Base-by-base conservation (phyloP, 2,113 vertebrate species). In the Penelope pileata region DNA sequence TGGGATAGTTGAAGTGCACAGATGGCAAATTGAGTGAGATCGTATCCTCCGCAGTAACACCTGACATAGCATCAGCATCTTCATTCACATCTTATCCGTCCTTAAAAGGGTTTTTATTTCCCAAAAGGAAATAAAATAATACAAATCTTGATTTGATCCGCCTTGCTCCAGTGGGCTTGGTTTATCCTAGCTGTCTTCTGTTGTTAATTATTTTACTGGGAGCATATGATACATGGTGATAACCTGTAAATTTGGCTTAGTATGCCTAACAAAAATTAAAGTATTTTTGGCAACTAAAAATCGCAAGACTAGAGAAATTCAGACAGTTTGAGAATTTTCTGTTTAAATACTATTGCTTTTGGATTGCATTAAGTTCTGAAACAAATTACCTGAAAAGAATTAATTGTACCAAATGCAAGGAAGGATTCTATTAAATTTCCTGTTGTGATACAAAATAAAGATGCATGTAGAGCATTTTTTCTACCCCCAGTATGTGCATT, bases 51-150 rank as follows among this genome's bases (percentile, higher is more conserved):
- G 1, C 40, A 43, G 43, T 42, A 26, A 59, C 26, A 53, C 5
- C 19, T 85, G 34, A 29, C 0, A 0, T 4, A 23, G 11, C 3
- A 5, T 5, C 23, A 67, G 51, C 51, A 51, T 6, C 34, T 74
- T 67, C 38, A 27, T 53, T 74, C 42, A 24, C 40, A 14, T 66
- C 48, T 63, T 21, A 29, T 7, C 36, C 24, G 34, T 66, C 38
- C 34, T 45, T 45, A n/a, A 58, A 56, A 58, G 32, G 54, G 32
- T 58, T 58, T n/a, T 58, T 58, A 58, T 58, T 58, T 34, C 58
- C 30, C 24, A 63, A 93, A 78, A 63, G 32, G 32, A 74, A 90
- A 54, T 23, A 66, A 45, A 73, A 68, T 38, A 40, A 45, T 24
- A 0, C 14, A 48, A 64, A 80, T 12, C 24, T 86, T 78, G 8